Evolutionary conservation across 2,797 vertebrate genomes (phyloP), one percentile per base, ranked within the genome.

Genomic region (Cyprinella venusta): DNA sequence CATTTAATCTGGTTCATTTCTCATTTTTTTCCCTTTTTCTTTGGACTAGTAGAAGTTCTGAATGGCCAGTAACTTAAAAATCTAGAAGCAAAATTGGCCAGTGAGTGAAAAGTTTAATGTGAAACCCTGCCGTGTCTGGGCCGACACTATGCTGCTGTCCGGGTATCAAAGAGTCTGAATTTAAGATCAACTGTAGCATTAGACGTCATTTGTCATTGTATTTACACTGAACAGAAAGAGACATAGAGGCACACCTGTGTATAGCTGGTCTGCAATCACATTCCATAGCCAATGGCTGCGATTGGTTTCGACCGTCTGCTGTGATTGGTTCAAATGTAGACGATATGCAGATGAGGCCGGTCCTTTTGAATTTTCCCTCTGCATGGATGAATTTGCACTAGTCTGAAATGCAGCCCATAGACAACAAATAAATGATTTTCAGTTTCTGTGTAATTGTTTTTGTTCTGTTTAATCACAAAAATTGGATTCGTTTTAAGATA

Each of bases 321-420:
- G 19, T 59, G 26, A 77, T 48, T 77, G 76, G 59, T 48, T 64
- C 59, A 63, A 21, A 48, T 19, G 26, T 9, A 21, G 63, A 24
- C 33, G 18, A 68, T 24, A 54, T 68, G 45, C 63, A 79, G 45
- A 79, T 36, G 63, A 79, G 61, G 38, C 61, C 30, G 13, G 50
- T 5, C 50, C 21, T 77, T 61, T 8, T 48, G 59, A 68, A 8
- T 26, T n/a, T 38, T 38, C 30, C 18, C 21, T 48, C 69, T 85
- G 36, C 91, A 92, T 93, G 93, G 92, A 94, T 94, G 91, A 89
- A 90, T 93, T 93, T 94, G 92, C 93, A 94, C 92, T 92, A 90
- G 89, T 92, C 89, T 90, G 80, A 90, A 61, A 65, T 50, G 36
- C 74, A 75, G 56, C 56, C 45, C 67, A 30, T 81, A 78, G 36